Evolutionary conservation across 2,797 vertebrate genomes (phyloP), one percentile per base, ranked within the genome.

Genomic region (Semaprochilodus insignis): DNA sequence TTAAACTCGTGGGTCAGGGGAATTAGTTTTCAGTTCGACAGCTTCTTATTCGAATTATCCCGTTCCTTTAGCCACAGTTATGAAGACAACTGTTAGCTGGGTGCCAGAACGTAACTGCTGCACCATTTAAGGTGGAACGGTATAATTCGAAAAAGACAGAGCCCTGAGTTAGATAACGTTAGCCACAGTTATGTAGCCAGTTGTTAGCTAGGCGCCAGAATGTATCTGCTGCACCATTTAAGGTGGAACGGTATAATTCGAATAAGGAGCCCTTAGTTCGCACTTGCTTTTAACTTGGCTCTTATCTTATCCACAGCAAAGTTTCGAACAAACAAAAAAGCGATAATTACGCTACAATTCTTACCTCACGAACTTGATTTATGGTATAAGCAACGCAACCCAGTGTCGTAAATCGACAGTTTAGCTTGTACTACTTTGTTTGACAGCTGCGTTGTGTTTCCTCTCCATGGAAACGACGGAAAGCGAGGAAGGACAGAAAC

Each of bases 401-500:
- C 2, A 2, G 11, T 4, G 3, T 23, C 59, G n/a, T 7, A 59
- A 59, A 21, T 23, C 10, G 1, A 60, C 10, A 23, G 1, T 57
- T 34, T 31, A 21, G 21, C 40, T 55, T 55, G 25, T 4, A 15
- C 72, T 59, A 67, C 17, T 44, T 23, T 36, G 27, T 34, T 36
- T 77, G 40, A 54, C 25, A 54, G 31, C 21, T 23, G 0, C 23
- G 25, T 81, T 71, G 82, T 71, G 27, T 84, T 81, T 82, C 77
- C 27, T 80, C 48, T 1, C 84, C 62, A 77, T 87, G 17, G 87
- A 54, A 83, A 90, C 36, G 82, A 93, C 83, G 87, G 91, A 23
- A 80, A 0, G 74, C 1, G 52, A 66, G 19, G 72, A 88, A 82
- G 90, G 80, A 87, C 90, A 84, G 0, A 19, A 17, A 15, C 27